Evolutionary conservation across 2,113 vertebrate species (phyloP), one percentile per base, ranked within the genome.

Genomic region (Pangasianodon hypophthalmus): DNA sequence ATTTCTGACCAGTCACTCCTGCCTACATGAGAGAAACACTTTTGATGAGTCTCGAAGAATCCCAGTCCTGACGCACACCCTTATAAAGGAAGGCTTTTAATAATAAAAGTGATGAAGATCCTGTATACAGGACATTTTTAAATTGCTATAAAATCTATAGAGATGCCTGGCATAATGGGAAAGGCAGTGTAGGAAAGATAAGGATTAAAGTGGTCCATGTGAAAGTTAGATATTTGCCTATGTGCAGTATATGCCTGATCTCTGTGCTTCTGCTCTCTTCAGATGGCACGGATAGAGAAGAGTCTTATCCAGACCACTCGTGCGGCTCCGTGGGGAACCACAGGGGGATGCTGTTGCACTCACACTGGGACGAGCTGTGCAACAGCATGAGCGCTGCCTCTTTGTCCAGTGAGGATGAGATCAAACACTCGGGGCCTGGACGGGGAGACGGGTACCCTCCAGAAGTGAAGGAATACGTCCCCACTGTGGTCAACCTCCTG

Each of bases 321-420:
- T 96, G 95, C 91, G 94, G 94, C 1, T 93, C 95, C 1, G 92
- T 96, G 91, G 93, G 90, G 83, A 96, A 95, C 92, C 94, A 95
- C 9, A 95, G 86, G 71, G 90, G 94, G 54, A 91, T 93, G 0
- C 91, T 89, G 50, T 89, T 91, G 26, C 95, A 92, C 67, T 93
- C 95, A 6, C 95, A 92, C 10, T 97, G 96, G 96, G 96, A 96
- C 0, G 95, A 96, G 0, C 84, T 95, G 90, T 96, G 95, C 91
- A 97, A 96, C 94, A 97, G 96, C n/a, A 94, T 92, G 46, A 97
- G 97, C 3, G 94, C 96, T 46, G 96, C 95, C 91, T 98, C 97
- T 13, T 96, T 96, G 92, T 96, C 94, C 58, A 97, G 96, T 0
- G 96, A 98, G 0, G 96, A 97, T 0, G 97, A 97, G 46, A 85